Evolutionary conservation across 1,140 invertebrate genomes (phyloP).

Genomic region (Drosophila nasuta): DNA sequence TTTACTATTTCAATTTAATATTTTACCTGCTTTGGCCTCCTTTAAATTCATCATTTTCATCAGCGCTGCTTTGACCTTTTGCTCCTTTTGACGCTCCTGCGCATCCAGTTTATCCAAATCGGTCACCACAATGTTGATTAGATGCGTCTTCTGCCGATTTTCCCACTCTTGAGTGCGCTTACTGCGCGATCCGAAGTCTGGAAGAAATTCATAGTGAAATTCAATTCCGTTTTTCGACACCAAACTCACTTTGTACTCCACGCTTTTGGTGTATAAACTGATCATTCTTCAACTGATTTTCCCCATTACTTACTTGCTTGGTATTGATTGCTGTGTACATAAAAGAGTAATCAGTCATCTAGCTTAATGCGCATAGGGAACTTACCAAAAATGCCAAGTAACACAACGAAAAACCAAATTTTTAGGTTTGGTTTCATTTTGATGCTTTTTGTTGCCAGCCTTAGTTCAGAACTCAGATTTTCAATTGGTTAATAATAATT

Average conservation of each 20-base stretch:
- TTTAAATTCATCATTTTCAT: slow-evolving; percentile 20
- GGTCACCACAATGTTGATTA: slow-evolving; percentile 5
- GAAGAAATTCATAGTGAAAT: too few species aligned
- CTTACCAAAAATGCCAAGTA: slow-evolving; percentile 5
- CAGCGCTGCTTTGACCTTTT: slow-evolving; percentile 17
- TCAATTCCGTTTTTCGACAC: too few species aligned
- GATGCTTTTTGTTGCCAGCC: background rate
- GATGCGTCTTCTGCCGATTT: background rate
- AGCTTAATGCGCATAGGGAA: background rate
- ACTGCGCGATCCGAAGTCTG: background rate
- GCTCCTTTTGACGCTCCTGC: slow-evolving; percentile 7
- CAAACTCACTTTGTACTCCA: background rate
- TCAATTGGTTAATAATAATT: too few species aligned
- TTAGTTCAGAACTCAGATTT: background rate
- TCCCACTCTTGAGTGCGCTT: background rate
- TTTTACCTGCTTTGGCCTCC: slow-evolving; percentile 1
- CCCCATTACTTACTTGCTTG: too few species aligned
- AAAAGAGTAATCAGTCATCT: too few species aligned
- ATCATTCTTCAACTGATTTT: too few species aligned
- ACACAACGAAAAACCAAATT: background rate
- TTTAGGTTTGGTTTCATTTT: background rate
- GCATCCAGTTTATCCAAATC: slow-evolving; percentile 21
- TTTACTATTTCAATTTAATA: background rate
- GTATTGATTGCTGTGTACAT: too few species aligned
- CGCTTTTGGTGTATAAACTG: background rate